Percentiles rank a stretch among this genome's conserved stretches.
Evolutionary conservation across 2,888 invertebrate genomes (phyloP).

Genomic region (Drosophila falleni): DNA sequence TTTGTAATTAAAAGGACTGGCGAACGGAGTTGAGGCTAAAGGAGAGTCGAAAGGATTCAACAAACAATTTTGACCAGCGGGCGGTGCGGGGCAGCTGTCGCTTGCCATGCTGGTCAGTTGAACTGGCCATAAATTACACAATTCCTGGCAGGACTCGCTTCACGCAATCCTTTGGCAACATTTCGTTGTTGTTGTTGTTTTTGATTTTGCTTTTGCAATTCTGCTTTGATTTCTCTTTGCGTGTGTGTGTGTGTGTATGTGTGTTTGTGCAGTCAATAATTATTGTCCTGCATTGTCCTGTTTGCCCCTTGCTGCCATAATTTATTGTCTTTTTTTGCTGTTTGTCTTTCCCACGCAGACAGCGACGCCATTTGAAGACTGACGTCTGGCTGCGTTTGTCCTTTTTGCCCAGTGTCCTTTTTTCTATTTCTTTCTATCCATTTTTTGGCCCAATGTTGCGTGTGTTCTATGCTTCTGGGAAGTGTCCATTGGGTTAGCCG

Average conservation of each 20-base stretch:
- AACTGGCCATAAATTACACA: conserved; percentile 68
- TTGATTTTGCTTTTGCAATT: conserved; percentile 57
- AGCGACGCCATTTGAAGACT: conserved; percentile 37
- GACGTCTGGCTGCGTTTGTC: conserved; percentile 17
- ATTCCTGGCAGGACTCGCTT: conserved; percentile 34
- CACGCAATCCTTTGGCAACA: conserved; percentile 67
- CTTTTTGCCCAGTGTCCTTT: conserved; percentile 36
- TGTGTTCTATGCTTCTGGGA: conserved; percentile 51
- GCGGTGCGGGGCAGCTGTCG: conserved; percentile 56
- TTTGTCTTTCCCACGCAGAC: conserved; percentile 75
- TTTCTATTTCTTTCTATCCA: conserved; percentile 13
- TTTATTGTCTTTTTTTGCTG: conserved; percentile 63
- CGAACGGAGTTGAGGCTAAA: not conserved
- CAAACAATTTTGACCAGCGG: conserved; percentile 33
- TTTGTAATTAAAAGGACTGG: conserved; percentile 56
- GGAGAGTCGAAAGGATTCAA: conserved; percentile 55
- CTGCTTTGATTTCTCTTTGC: conserved; percentile 16
- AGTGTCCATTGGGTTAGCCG: conserved; percentile 12
- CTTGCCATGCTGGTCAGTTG: conserved; percentile 3
- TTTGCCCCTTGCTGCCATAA: conserved; percentile 53
- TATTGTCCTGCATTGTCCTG: conserved; percentile 69
- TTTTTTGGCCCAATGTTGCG: conserved; percentile 38
- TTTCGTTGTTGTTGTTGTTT: conserved; percentile 31
- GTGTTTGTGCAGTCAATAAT: conserved; percentile 54
- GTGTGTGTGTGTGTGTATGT: not conserved